Evolutionary conservation across 2,888 invertebrate species (phyloP).

Genomic region (Habroteleia sp.): DNA sequence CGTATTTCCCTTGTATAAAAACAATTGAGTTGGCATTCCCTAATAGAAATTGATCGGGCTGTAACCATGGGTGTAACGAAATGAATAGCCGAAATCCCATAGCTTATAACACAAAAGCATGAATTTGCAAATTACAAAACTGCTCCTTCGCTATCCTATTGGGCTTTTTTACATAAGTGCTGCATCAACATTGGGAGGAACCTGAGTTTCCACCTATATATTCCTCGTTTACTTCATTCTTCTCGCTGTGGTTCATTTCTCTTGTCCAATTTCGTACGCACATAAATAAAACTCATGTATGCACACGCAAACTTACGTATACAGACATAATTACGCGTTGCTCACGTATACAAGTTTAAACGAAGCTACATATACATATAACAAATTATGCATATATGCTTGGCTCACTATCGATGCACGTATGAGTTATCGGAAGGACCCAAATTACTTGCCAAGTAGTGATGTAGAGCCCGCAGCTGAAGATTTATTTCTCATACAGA

Average conservation of each 20-base stretch:
- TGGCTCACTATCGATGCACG: slow-evolving; percentile 78
- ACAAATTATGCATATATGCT: slow-evolving; percentile 71
- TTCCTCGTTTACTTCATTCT: slow-evolving; percentile 47
- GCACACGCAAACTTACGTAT: slow-evolving; percentile 15
- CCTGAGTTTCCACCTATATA: slow-evolving; percentile 27
- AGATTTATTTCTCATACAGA: slow-evolving; percentile 76
- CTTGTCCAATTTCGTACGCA: slow-evolving; percentile 27
- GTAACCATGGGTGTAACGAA: no score
- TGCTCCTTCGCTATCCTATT: slow-evolving; percentile 39
- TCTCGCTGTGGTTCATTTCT: slow-evolving; percentile 42
- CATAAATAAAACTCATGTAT: slow-evolving; percentile 13
- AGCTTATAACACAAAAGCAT: slow-evolving; percentile 24
- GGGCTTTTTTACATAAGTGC: slow-evolving; percentile 50
- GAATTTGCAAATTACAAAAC: slow-evolving; percentile 45
- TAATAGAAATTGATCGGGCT: no score
- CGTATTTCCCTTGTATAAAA: no score
- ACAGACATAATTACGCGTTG: no score
- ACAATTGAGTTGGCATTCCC: no score
- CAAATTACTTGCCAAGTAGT: slow-evolving; percentile 80
- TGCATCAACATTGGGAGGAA: slow-evolving; percentile 41
- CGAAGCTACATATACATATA: slow-evolving; percentile 64
- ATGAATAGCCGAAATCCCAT: slow-evolving; percentile 29
- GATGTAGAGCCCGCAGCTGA: slow-evolving; percentile 78
- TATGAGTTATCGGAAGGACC: slow-evolving; percentile 80
- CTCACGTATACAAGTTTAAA: slow-evolving; percentile 20